phyloP scores from a whole-genome alignment of 2,113 vertebrate genomes.

The Ictalurus punctatus region DNA sequence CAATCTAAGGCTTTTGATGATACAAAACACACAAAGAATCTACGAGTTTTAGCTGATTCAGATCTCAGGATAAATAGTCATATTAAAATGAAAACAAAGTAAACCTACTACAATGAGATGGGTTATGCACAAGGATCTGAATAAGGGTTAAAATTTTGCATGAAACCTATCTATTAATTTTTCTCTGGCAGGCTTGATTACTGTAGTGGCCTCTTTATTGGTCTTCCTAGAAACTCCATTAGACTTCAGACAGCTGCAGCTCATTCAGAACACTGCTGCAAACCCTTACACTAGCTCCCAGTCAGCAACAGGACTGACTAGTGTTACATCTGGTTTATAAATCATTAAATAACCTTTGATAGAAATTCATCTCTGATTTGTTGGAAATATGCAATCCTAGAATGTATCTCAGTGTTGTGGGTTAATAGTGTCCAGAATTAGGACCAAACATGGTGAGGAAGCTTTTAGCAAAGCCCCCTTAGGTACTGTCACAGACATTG shows the following conservation, averaged over 20 bases:
- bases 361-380: background rate
- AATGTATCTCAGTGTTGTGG: background rate
- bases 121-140: background rate
- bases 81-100: background rate
- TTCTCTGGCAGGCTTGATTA: background rate
- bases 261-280: background rate
- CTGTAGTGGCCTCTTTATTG: background rate
- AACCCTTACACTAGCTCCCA: background rate
- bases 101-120: background rate
- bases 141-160: background rate
- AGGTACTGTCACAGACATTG: background rate
- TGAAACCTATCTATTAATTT: background rate
- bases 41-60: background rate
- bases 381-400: background rate
- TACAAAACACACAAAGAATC: background rate
- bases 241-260: slow-evolving; percentile 4
- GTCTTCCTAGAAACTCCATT: background rate
- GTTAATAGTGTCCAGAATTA: background rate
- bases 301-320: background rate
- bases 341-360: background rate
- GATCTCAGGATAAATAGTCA: background rate
- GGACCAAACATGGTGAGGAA: background rate
- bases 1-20: background rate
- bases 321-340: background rate
- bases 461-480: background rate